Base-by-base conservation (phyloP, 2,113 vertebrate species). In the Platichthys stellatus region DNA sequence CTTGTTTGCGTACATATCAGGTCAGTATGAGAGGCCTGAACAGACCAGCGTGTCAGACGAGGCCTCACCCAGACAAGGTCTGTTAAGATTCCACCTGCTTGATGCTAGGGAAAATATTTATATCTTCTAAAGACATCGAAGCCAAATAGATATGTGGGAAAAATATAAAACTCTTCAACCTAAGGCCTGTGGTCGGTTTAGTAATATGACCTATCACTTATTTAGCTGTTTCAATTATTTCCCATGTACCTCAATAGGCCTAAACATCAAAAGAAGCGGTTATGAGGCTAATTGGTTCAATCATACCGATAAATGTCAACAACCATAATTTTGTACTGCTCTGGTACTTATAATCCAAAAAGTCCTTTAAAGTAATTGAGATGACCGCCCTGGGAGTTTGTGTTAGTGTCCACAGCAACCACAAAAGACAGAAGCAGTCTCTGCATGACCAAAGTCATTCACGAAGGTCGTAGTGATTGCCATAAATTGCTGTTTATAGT, bases 391-490 rank as follows among this genome's bases (percentile, higher is more conserved):
- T 57, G 4, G 57, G 69, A 18, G 14, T 18, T 72, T 63, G 11
- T 40, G 43, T 83, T 61, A 65, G 51, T 13, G 51, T 84, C 63
- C 70, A 53, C 59, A 72, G 40, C 17, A 63, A 63, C 17, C 21
- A 13, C 69, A 82, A 53, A 56, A 69, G 51, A 78, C 80, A 77
- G 53, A 66, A 75, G 81, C 72, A 81, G 80, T 72, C 78, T 82
- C 64, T 74, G 62, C 74, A 70, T 69, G 81, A 86, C 88, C 82
- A 93, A 92, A 91, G 88, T 92, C 86, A 91, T 63, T 84, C 86
- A 84, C 91, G 92, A 93, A 89, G 88, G 91, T 92, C 75, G 74
- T 78, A 88, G 91, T 80, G 88, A 92, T 88, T 86, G 84, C 76
- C 64, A 65, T 76, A 85, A 85, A 83, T 12, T 90, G 21, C 21